These are phyloP conservation scores for Lasioglossum lativentre DNA, from an alignment of 2,888 invertebrate genomes.

Conservation along the genomic window DNA sequence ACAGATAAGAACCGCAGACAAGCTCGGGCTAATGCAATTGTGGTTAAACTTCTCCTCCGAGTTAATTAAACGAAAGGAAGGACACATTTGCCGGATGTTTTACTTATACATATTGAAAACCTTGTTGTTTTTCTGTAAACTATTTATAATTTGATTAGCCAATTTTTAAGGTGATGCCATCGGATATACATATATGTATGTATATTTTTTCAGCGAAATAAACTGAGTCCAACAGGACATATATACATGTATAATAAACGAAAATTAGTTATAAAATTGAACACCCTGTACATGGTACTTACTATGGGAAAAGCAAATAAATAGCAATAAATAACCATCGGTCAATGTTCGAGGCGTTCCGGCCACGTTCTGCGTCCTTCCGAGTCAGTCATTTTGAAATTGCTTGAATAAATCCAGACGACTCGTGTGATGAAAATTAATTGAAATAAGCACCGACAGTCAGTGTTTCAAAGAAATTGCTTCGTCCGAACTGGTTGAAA, in stretches of 20 bases:
- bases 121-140: not conserved
- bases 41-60: not conserved
- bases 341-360: not conserved
- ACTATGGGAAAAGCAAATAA: not conserved
- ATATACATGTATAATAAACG: not conserved
- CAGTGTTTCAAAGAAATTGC: not conserved
- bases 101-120: not conserved
- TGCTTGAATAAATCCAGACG: not conserved
- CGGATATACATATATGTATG: too few relatives aligned
- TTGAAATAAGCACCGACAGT: not conserved
- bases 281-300: not conserved
- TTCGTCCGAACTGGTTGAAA: not conserved
- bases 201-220: not conserved
- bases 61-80: not conserved
- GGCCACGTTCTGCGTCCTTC: not conserved
- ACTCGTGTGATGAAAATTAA: not conserved
- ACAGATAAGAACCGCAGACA: not conserved
- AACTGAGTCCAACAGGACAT: not conserved
- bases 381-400: not conserved
- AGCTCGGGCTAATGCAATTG: not conserved
- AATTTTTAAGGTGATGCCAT: not conserved
- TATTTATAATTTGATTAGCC: not conserved
- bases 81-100: not conserved
- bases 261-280: not conserved
- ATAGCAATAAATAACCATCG: not conserved